Conservation (phyloP, 2,113 vertebrate genomes). For the Elephantulus edwardii region DNA sequence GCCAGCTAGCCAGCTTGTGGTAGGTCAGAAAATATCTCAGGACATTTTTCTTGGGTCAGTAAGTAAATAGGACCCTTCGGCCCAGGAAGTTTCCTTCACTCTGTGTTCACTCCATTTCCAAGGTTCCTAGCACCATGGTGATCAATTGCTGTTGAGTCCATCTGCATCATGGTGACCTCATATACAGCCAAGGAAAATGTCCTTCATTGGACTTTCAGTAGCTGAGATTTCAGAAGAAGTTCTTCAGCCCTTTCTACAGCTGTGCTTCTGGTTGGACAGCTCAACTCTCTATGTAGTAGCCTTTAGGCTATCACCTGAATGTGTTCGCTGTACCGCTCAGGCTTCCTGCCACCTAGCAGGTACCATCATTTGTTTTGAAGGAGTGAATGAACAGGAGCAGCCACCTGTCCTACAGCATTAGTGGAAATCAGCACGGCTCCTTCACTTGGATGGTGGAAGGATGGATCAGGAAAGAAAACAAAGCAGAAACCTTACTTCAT, state of each 20-base stretch:
- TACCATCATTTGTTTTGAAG: background rate
- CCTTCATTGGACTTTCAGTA: background rate
- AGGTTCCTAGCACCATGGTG: background rate
- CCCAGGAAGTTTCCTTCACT: background rate
- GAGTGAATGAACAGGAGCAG: background rate
- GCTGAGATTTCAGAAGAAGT: background rate
- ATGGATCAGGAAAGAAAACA: conserved; percentile 39
- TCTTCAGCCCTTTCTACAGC: background rate
- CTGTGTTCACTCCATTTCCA: background rate
- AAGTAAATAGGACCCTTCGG: background rate
- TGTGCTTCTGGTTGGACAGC: background rate
- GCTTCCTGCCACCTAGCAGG: conserved; percentile 1
- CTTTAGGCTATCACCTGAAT: background rate
- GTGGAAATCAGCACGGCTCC: background rate
- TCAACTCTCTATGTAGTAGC: background rate
- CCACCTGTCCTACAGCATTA: background rate
- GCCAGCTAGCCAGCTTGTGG: background rate
- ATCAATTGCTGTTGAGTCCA: background rate
- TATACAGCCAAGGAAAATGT: no score
- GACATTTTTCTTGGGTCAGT: background rate
- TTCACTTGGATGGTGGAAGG: conserved; percentile 36
- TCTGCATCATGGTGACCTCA: background rate
- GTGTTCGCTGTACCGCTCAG: background rate
- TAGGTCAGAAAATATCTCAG: background rate
- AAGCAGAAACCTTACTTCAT: conserved; percentile 57